Conservation (phyloP, 2,888 invertebrate genomes). For the Tineola bisselliella region DNA sequence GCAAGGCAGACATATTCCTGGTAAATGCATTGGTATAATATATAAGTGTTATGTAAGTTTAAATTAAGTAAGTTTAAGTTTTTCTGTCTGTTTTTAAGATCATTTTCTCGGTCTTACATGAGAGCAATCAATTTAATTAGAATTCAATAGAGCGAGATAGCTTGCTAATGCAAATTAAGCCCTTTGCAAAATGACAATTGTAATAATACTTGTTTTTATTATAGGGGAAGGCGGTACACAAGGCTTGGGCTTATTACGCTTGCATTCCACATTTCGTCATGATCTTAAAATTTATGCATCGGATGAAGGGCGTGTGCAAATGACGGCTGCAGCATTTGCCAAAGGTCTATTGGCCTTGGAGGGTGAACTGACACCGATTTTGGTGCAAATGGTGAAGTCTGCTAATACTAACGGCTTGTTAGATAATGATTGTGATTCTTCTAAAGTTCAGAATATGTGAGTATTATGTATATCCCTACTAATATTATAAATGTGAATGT, state of each 20-base stretch:
- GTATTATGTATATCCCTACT: slow-evolving; percentile 37
- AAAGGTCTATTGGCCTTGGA: slow-evolving; percentile 97
- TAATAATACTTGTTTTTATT: neutral
- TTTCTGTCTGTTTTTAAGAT: no score
- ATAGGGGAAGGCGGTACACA: slow-evolving; percentile 90
- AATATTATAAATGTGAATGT: no score
- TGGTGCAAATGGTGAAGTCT: slow-evolving; percentile 99
- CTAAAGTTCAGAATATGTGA: slow-evolving; percentile 94
- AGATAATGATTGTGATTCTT: slow-evolving; percentile 98
- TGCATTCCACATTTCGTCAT: slow-evolving; percentile 98
- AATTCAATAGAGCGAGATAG: no score
- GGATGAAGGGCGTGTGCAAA: slow-evolving; percentile 98
- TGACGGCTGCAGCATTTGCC: slow-evolving; percentile 99
- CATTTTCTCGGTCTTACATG: no score
- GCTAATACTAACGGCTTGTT: slow-evolving; percentile 98
- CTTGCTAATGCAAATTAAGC: no score
- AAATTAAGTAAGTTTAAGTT: no score
- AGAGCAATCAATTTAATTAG: no score
- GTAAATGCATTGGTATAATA: slow-evolving; percentile 36
- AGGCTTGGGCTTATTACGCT: slow-evolving; percentile 89
- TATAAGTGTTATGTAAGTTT: neutral
- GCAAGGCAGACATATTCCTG: slow-evolving; percentile 86
- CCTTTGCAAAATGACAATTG: no score
- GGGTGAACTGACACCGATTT: slow-evolving; percentile 97
- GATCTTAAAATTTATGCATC: slow-evolving; percentile 99